Evolutionary conservation across 2,113 vertebrate genomes (phyloP), one percentile per base, ranked within the genome.

Genomic region (Xenotilapia flavipinnis): DNA sequence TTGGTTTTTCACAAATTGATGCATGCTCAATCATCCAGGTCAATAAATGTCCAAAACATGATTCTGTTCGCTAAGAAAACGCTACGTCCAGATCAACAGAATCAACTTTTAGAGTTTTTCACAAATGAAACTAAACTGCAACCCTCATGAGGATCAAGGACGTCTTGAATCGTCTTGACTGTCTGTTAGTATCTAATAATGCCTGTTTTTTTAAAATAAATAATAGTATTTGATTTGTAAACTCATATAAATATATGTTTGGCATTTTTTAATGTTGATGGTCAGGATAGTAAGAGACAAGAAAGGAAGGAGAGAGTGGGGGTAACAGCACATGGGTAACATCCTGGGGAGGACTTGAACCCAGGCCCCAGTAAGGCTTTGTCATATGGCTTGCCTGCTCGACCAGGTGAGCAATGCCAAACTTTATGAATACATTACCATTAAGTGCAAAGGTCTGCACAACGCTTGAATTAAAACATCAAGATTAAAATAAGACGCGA

Each of bases 1-100:
- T 77, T 49, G 15, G 26, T 75, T 75, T 68, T 77, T 77, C 70
- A 77, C 26, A 77, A 77, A 49, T 49, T 62, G 58, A 33, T 62
- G 9, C 58, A 62, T 62, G 9, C 31, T 62, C 58, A 62, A 62
- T 62, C 31, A 36, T 62, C 58, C 58, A 62, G 2, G 58, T 36
- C n/a, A 62, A 31, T 36, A 62, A 36, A 62, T 62, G 31, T 62
- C 31, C 58, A 62, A 62, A 62, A 4, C 6, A 1, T 62, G 31
- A 62, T 62, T 62, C 31, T 19, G 31, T 62, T 36, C 0, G 0
- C 58, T 62, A 36, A 19, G 31, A 62, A 62, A 36, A 62, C 1
- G 58, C 17, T n/a, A 36, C 0, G 17, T 62, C 31, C 58, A 19
- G 17, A 62, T 62, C 17, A 62, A n/a, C 58, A 62, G 31, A 62